These are phyloP conservation scores for Amblyjoppa proteus DNA, from an alignment of 2,888 invertebrate genomes.

Conservation along the genomic window DNA sequence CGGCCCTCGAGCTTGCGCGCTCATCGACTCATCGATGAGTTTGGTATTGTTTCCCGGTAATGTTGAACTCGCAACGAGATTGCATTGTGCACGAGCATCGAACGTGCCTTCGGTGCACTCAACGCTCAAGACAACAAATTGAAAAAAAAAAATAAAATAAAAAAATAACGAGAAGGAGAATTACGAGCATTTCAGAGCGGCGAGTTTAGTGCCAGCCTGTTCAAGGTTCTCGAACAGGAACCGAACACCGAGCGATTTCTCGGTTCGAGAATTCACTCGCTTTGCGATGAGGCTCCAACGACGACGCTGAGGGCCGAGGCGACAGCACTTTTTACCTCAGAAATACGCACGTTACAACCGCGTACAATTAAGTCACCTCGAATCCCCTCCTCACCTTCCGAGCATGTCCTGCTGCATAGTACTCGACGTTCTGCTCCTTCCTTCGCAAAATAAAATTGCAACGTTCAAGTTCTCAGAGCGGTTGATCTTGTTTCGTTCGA, in stretches of 20 bases:
- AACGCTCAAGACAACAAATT: background rate
- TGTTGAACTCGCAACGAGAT: background rate
- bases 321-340: conserved; percentile 1
- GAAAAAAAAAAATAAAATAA: background rate
- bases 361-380: background rate
- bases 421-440: conserved; percentile 5
- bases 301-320: conserved; percentile 3
- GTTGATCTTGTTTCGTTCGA: conserved; percentile 6
- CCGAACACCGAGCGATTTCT: conserved; percentile 16
- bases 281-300: conserved; percentile 2
- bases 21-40: conserved; percentile 27
- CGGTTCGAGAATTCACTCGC: conserved; percentile 26
- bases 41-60: background rate
- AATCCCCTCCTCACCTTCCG: background rate
- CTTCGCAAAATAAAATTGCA: background rate
- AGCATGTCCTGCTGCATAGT: background rate
- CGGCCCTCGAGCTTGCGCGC: background rate
- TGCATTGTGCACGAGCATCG: conserved; percentile 19
- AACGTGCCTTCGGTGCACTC: conserved; percentile 7
- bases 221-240: conserved; percentile 38
- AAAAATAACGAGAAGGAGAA: conserved; percentile 19
- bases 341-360: background rate
- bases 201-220: conserved; percentile 1
- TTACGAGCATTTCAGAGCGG: background rate
- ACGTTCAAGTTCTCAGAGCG: background rate